Base-by-base conservation (phyloP, 2,113 vertebrate genomes). In the Otis tarda region DNA sequence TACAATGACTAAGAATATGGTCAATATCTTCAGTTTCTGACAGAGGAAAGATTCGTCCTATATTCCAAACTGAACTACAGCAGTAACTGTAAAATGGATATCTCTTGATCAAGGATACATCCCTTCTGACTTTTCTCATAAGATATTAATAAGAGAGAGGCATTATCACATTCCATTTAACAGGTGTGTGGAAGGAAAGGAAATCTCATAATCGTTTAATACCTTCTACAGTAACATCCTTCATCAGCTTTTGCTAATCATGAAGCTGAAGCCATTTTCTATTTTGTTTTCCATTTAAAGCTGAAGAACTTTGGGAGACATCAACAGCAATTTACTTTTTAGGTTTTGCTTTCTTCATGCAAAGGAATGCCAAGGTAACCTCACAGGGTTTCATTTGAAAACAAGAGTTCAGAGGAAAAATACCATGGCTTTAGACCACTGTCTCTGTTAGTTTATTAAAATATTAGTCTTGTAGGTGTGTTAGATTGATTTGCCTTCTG, bases 401-500 rank as follows among this genome's bases (percentile, higher is more conserved):
- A 75, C 65, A 81, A 67, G 79, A 88, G 65, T 83, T 95, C 63
- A 73, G 70, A 96, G 73, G 52, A 64, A 87, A 97, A 94, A 95
- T 28, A 19, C 24, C 81, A 79, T 28, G 56, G 76, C 63, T 93
- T 93, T 82, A 68, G 55, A 95, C 82, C 63, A 86, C 84, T 89
- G 93, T 87, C 90, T 92, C 81, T 64, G 75, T 93, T 91, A 82
- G 75, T 95, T 96, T 97, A 94, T 94, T 95, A 95, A 97, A 96
- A 94, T 97, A 93, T 94, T 94, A 90, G 79, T 96, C 92, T 97
- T 94, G 37, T 89, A 97, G 92, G 89, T 91, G 93, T 93, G 90
- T 91, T 86, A 92, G 61, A 90, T 65, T 28, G 87, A 85, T 95
- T 77, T 92, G 30, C 63, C 83, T 95, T 95, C 85, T 7, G 4